phyloP scores from a whole-genome alignment of 2,888 invertebrate species.

The Pseudoips prasinana region DNA sequence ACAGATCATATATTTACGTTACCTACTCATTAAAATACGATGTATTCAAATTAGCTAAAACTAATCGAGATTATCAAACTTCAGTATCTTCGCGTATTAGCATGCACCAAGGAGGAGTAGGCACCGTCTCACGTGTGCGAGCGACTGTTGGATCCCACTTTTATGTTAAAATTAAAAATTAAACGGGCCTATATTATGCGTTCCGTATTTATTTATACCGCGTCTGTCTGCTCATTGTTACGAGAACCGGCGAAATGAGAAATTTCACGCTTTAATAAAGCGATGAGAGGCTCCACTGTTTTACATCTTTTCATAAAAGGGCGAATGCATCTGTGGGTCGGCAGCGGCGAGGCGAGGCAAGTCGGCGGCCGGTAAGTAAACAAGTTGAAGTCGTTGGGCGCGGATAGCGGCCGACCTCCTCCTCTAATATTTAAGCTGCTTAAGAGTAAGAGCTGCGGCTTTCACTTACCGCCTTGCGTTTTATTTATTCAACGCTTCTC shows the following conservation, averaged over 20 bases:
- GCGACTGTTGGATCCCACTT: too few relatives aligned
- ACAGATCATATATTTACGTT: too few relatives aligned
- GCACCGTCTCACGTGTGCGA: too few relatives aligned
- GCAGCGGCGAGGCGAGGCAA: not conserved
- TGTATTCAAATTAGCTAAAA: too few relatives aligned
- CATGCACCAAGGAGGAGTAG: too few relatives aligned
- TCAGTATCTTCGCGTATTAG: too few relatives aligned
- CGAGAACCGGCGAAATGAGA: slow-evolving; percentile 39
- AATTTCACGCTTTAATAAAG: slow-evolving; percentile 43
- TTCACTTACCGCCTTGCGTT: slow-evolving; percentile 38
- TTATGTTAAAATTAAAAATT: slow-evolving; percentile 9
- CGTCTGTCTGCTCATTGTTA: slow-evolving; percentile 16
- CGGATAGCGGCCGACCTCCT: slow-evolving; percentile 7
- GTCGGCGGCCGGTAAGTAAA: slow-evolving; percentile 1
- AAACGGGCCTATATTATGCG: slow-evolving; percentile 7
- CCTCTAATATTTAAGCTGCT: slow-evolving; percentile 31
- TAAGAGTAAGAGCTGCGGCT: slow-evolving; percentile 35
- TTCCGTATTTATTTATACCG: slow-evolving; percentile 6
- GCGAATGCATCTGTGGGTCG: not conserved
- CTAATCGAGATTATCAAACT: too few relatives aligned
- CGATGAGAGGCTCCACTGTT: slow-evolving; percentile 14
- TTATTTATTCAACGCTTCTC: slow-evolving; percentile 35
- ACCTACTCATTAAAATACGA: too few relatives aligned
- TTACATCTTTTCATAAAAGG: slow-evolving; percentile 13
- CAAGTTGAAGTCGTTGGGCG: slow-evolving; percentile 8